Evolutionary conservation across 1,140 invertebrate species (phyloP), one percentile per base, ranked within the genome.

Genomic region (Orchesella cincta): DNA sequence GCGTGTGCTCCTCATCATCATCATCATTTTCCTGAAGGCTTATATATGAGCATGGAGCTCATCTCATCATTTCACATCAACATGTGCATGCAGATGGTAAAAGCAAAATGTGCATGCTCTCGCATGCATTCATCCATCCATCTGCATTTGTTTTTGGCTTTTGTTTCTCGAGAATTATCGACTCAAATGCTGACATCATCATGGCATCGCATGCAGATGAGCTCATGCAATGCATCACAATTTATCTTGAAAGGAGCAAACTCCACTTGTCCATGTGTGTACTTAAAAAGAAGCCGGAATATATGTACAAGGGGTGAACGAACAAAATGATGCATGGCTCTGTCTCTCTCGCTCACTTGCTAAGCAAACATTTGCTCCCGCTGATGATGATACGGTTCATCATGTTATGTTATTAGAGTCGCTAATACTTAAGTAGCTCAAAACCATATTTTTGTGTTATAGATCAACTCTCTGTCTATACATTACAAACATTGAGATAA

Each of bases 1-100:
- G 62, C 62, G 62, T 67, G 26, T 67, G 31, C 62, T 67, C 12
- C 33, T 67, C 62, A 31, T 67, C 62, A 57, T n/a, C 54, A n/a
- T 57, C 26, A 57, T 67, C 62, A 67, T 31, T 5, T 46, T 46
- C 39, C n/a, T n/a, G n/a, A n/a, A n/a, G n/a, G n/a, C n/a, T n/a
- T n/a, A n/a, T n/a, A n/a, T n/a, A n/a, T n/a, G n/a, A n/a, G n/a
- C n/a, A n/a, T n/a, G n/a, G n/a, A n/a, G n/a, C n/a, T n/a, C n/a
- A n/a, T n/a, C n/a, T n/a, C n/a, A n/a, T n/a, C n/a, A n/a, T n/a
- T n/a, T n/a, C n/a, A n/a, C n/a, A n/a, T n/a, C n/a, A n/a, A n/a
- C n/a, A n/a, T n/a, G n/a, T n/a, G n/a, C n/a, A n/a, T n/a, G n/a
- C n/a, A n/a, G n/a, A n/a, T n/a, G n/a, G n/a, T n/a, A n/a, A n/a